Conservation (phyloP, 1,140 invertebrate species). For the Aphis gossypii region DNA sequence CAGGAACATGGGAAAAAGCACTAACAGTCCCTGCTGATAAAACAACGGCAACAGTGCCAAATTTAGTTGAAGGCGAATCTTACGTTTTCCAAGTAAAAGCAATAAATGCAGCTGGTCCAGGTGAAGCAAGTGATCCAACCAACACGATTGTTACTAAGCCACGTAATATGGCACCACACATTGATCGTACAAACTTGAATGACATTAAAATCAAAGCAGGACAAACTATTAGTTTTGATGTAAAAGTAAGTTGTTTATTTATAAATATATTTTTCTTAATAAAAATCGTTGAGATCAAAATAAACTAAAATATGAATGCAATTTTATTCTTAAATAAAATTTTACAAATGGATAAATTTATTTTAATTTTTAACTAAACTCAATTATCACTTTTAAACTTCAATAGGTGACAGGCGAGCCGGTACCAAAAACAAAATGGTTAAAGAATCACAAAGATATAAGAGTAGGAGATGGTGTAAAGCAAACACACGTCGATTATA, state of each 20-base stretch:
- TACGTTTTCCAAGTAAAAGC: constrained; percentile 92
- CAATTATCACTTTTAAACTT: not conserved
- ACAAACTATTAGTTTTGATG: constrained; percentile 81
- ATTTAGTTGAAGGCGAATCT: constrained; percentile 88
- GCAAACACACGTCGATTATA: constrained; percentile 85
- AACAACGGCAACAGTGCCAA: constrained; percentile 84
- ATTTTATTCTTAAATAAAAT: no score
- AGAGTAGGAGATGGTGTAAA: constrained; percentile 75
- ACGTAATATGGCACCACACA: constrained; percentile 83
- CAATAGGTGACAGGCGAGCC: constrained; percentile 81
- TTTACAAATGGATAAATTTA: not conserved
- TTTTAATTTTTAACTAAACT: not conserved
- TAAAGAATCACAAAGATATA: constrained; percentile 76
- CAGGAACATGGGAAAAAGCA: constrained; percentile 93
- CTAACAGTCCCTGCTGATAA: constrained; percentile 80
- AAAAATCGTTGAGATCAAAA: not conserved
- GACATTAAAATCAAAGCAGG: constrained; percentile 88
- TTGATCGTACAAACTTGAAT: constrained; percentile 86
- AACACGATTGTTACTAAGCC: constrained; percentile 90
- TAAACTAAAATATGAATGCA: not conserved
- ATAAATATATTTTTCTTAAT: not conserved
- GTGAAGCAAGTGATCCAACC: constrained; percentile 87
- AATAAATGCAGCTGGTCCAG: constrained; percentile 91
- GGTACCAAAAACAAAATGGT: constrained; percentile 88
- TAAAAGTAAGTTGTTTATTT: constrained; percentile 68